phyloP scores from a whole-genome alignment of 2,113 vertebrate species.

The Arothron firmamentum region DNA sequence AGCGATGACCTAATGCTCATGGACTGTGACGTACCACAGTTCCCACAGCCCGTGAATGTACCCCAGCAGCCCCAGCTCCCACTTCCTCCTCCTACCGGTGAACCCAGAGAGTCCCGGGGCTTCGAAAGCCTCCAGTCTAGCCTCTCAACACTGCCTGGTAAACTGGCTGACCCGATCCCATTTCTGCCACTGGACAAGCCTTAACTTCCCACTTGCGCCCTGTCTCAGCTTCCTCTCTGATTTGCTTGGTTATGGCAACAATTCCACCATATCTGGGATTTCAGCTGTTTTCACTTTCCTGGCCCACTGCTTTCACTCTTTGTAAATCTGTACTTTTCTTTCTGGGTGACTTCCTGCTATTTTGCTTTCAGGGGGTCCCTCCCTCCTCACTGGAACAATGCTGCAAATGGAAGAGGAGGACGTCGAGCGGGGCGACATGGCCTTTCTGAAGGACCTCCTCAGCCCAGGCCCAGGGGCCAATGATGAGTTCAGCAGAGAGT shows the following conservation, averaged over 20 bases:
- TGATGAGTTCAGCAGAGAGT: conserved; percentile 68
- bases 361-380: not conserved
- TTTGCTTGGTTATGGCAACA: conserved; percentile 4
- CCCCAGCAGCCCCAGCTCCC: conserved; percentile 22
- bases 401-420: conserved; percentile 65
- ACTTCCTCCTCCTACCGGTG: conserved; percentile 9
- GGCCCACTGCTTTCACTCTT: not conserved
- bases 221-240: conserved; percentile 2
- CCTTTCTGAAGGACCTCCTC: conserved; percentile 79
- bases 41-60: not conserved
- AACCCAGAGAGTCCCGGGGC: conserved; percentile 23
- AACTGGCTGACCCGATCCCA: conserved; percentile 18
- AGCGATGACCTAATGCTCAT: conserved; percentile 61
- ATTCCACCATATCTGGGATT: not conserved
- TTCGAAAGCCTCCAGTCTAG: conserved; percentile 33
- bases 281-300: not conserved
- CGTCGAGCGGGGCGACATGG: conserved; percentile 75
- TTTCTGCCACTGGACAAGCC: not conserved
- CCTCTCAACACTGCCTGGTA: conserved; percentile 53
- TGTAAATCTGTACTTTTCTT: not conserved
- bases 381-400: conserved; percentile 9
- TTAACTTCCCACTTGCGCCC: not conserved
- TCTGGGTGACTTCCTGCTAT: not conserved
- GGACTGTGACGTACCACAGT: conserved; percentile 11
- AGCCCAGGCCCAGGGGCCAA: conserved; percentile 60